Percentiles rank a stretch among this genome's conserved stretches.
These are phyloP conservation scores for Perca schrenkii DNA, from an alignment of 2,113 vertebrate species.

Conservation along the genomic window DNA sequence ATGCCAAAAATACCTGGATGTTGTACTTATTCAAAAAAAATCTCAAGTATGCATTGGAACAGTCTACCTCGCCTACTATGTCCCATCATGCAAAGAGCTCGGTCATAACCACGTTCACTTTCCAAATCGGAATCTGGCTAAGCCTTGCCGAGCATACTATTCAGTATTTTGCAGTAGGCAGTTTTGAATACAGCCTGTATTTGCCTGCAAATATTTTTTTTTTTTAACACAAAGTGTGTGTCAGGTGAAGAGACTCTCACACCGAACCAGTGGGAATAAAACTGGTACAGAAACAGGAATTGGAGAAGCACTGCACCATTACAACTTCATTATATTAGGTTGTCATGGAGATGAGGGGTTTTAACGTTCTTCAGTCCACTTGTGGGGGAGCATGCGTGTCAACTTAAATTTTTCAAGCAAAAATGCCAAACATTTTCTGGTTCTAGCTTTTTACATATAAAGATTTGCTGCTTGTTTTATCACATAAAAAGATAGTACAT, in stretches of 20 bases:
- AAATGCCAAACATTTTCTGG: neutral
- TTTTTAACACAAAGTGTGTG: neutral
- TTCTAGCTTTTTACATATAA: neutral
- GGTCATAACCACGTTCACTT: no score
- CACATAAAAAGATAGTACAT: neutral
- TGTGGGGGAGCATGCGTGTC: neutral
- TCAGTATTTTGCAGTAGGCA: no score
- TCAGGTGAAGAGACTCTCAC: neutral
- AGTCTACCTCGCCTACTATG: no score
- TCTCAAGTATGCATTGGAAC: no score
- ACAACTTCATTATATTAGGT: neutral
- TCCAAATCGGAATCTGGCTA: no score
- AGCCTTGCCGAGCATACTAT: no score
- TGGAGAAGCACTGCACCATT: neutral
- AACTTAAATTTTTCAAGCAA: neutral
- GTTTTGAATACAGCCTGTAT: neutral
- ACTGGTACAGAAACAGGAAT: neutral
- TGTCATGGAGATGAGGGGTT: constrained; percentile 28
- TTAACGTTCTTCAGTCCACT: constrained; percentile 7
- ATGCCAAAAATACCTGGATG: no score
- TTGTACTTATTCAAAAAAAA: no score
- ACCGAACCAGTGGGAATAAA: constrained; percentile 6
- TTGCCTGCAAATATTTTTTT: neutral
- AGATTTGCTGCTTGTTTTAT: neutral
- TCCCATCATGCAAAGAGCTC: no score